Base-by-base conservation (phyloP, 2,797 vertebrate species). In the Argya squamiceps region DNA sequence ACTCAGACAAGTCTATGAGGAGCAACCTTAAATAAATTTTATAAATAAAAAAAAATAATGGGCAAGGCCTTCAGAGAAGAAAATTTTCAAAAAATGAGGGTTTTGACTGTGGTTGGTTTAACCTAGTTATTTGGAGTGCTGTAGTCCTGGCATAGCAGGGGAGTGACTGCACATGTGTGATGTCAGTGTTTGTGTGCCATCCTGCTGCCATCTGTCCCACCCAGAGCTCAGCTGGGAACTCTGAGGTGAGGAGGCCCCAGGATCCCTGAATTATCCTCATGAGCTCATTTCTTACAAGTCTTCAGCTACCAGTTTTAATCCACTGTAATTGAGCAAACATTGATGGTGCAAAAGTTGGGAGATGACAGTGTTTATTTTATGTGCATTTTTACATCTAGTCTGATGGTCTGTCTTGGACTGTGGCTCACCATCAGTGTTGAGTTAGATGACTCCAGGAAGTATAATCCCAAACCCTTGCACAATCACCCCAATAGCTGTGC, bases 131-230 rank as follows among this genome's bases (percentile, higher is more conserved):
- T 50, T 75, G 55, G 23, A 62, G 16, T 29, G 17, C 46, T 68
- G 55, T 68, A 39, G 55, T 37, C 46, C 23, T 65, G 29, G 23
- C 16, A 59, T 37, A 24, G 53, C 37, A 29, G 52, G 36, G 22
- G 6, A 46, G 11, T 39, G 71, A 29, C 46, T 53, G 63, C 29
- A 29, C 9, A 2, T 46, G 39, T 39, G n/a, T 16, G 16, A 30
- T 11, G 20, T 29, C 4, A 1, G 12, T 1, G 6, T 65, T 36
- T 0, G 0, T 43, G 62, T 84, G 52, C 52, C 62, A 44, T 43
- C 44, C 44, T 84, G 43, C 43, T 65, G 59, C 50, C 81, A 36
- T 15, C 30, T 74, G 22, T 50, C 17, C 32, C 44, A 75, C 14
- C 13, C 37, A 32, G 46, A 65, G 46, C 55, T 62, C 6, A 0